Conservation (phyloP, 1,140 invertebrate genomes). For the Cotesia glomerata region DNA sequence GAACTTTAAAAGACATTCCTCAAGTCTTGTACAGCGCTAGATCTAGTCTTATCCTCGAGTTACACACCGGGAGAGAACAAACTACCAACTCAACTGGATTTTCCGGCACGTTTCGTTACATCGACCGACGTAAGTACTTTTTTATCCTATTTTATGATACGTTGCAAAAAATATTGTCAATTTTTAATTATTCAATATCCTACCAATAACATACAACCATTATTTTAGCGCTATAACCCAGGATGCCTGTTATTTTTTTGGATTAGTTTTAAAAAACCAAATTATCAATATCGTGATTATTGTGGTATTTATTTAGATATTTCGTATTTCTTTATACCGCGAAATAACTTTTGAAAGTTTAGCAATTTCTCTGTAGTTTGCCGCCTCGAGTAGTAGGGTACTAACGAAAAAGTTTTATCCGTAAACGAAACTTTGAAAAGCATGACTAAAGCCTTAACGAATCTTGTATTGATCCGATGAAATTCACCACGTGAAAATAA, state of each 20-base stretch:
- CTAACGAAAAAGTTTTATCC: not conserved
- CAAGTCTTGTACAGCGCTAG: constrained; percentile 82
- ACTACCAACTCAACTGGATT: constrained; percentile 76
- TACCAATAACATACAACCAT: too few relatives aligned
- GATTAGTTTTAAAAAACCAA: too few relatives aligned
- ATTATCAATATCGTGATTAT: not conserved
- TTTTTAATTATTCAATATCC: too few relatives aligned
- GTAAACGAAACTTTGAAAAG: too few relatives aligned
- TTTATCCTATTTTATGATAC: not conserved
- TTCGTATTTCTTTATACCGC: not conserved
- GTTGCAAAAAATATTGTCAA: not conserved
- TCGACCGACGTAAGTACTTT: constrained; percentile 77
- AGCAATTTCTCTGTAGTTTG: too few relatives aligned
- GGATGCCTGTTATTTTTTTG: too few relatives aligned
- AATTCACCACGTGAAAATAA: too few relatives aligned
- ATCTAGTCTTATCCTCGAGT: constrained; percentile 80
- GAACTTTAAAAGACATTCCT: constrained; percentile 73
- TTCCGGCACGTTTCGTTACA: constrained; percentile 79
- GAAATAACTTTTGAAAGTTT: not conserved
- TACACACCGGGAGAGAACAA: constrained; percentile 70
- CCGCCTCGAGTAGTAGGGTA: not conserved
- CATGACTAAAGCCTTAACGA: too few relatives aligned
- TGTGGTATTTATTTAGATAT: not conserved
- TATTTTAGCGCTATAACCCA: too few relatives aligned
- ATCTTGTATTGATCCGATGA: too few relatives aligned